phyloP scores from a whole-genome alignment of 2,113 vertebrate species.

The Nibea coibor region DNA sequence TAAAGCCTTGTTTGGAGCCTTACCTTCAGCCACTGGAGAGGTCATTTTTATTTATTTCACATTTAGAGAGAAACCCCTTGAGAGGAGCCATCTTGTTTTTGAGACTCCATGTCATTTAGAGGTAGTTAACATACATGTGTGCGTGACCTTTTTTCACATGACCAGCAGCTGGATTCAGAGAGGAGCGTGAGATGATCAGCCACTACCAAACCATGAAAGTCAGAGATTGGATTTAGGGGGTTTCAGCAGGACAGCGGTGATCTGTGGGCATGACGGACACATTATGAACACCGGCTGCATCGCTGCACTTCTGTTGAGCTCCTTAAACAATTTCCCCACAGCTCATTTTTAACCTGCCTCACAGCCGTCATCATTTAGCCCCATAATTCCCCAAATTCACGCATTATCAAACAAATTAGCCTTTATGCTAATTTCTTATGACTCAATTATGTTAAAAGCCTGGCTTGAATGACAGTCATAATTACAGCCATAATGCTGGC shows the following conservation, averaged over 20 bases:
- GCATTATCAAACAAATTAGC: constrained; percentile 79
- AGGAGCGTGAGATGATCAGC: constrained; percentile 5
- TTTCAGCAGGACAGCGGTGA: constrained; percentile 14
- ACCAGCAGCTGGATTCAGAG: constrained; percentile 11
- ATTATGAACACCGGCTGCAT: constrained; percentile 46
- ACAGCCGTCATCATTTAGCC: constrained; percentile 62
- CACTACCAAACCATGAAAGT: constrained; percentile 61
- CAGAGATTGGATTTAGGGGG: constrained; percentile 32
- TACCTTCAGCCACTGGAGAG: background rate
- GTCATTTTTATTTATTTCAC: background rate
- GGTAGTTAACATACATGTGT: background rate
- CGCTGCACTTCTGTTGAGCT: constrained; percentile 41
- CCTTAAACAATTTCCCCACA: constrained; percentile 59
- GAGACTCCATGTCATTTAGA: background rate
- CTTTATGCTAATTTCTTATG: constrained; percentile 76
- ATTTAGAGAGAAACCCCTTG: background rate
- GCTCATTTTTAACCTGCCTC: constrained; percentile 68
- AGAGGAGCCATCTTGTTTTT: background rate
- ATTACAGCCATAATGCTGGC: constrained; percentile 70
- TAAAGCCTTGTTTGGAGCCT: no score
- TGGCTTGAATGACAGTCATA: constrained; percentile 72
- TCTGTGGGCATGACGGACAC: constrained; percentile 56
- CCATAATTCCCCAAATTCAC: constrained; percentile 65
- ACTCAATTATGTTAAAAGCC: constrained; percentile 73
- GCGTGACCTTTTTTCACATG: constrained; percentile 14